phyloP scores from a whole-genome alignment of 92 coral and sea anemone genomes.

The Phenganax stokvisi region DNA sequence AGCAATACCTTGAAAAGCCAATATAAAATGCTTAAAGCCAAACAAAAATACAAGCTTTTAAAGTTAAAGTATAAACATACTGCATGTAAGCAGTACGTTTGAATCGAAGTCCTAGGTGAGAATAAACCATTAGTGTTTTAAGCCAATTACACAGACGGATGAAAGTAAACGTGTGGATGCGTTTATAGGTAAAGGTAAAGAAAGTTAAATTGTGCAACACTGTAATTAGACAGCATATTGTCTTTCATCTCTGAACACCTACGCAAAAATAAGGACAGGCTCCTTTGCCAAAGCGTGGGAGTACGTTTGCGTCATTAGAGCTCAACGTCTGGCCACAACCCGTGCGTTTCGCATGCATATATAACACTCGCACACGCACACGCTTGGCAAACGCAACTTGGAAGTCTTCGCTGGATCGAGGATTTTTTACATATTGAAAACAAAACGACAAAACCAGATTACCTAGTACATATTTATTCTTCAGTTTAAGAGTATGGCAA shows the following conservation, averaged over 20 bases:
- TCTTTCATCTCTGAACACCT: constrained; percentile 6
- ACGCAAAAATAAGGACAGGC: constrained; percentile 4
- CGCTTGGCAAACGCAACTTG: neutral
- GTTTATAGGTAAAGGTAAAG: neutral
- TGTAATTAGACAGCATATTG: constrained; percentile 9
- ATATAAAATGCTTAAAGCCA: too few relatives aligned
- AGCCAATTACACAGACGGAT: too few relatives aligned
- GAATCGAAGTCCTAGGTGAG: too few relatives aligned
- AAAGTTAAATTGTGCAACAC: neutral
- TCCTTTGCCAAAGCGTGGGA: constrained; percentile 21
- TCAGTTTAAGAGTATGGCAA: neutral
- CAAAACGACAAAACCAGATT: neutral
- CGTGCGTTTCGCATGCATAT: neutral
- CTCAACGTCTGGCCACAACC: neutral
- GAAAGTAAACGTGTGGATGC: too few relatives aligned
- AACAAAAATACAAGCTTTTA: too few relatives aligned
- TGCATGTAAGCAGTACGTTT: too few relatives aligned
- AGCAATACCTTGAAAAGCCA: too few relatives aligned
- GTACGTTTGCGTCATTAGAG: constrained; percentile 9
- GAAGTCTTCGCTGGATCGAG: constrained; percentile 10
- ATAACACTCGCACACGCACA: neutral
- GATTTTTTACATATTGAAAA: neutral
- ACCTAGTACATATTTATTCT: neutral
- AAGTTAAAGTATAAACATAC: too few relatives aligned
- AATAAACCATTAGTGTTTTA: too few relatives aligned